Evolutionary conservation across 1,140 invertebrate genomes (phyloP).

Genomic region (Calephelis nemesis): DNA sequence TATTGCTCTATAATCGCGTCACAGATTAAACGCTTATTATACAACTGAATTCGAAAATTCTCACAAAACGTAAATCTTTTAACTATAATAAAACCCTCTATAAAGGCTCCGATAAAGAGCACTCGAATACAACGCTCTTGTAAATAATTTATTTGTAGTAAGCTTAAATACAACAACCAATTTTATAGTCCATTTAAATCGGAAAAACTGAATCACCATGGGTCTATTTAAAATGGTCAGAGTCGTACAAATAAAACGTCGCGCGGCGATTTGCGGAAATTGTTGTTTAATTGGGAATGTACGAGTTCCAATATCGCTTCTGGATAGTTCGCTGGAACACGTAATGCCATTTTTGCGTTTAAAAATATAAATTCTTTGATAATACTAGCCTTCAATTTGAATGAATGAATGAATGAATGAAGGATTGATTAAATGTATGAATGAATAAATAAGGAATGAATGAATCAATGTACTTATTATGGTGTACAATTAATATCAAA

Average conservation of each 20-base stretch:
- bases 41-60: not conserved
- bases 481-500: too few relatives aligned
- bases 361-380: not conserved
- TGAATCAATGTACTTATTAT: too few relatives aligned
- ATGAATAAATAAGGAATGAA: too few relatives aligned
- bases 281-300: conserved; percentile 26
- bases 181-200: not conserved
- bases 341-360: conserved; percentile 17
- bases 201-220: not conserved
- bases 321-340: conserved; percentile 18
- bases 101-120: not conserved
- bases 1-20: too few relatives aligned
- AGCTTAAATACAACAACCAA: conserved; percentile 8
- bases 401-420: too few relatives aligned
- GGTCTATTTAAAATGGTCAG: conserved; percentile 13
- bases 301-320: conserved; percentile 10
- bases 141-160: conserved; percentile 6
- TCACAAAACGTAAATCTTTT: not conserved
- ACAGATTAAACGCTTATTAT: too few relatives aligned
- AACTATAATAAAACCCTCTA: not conserved
- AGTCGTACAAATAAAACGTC: conserved; percentile 24
- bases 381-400: too few relatives aligned
- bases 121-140: not conserved
- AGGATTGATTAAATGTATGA: too few relatives aligned
- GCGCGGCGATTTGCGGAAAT: conserved; percentile 27